Conservation (phyloP, 2,113 vertebrate genomes). For the Psephotus haematonotus region DNA sequence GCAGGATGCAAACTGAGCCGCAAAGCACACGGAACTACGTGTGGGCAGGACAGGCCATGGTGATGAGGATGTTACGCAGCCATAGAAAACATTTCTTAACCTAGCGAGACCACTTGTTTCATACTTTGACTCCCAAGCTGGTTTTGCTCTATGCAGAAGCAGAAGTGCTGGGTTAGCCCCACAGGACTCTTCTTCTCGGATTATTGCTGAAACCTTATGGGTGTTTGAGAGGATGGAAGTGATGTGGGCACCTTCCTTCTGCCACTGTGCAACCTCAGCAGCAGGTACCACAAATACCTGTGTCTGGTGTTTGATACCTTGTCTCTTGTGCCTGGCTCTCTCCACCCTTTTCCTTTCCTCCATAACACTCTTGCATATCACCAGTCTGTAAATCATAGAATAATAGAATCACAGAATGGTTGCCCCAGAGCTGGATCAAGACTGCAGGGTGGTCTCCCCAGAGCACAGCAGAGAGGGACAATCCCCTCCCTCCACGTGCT, state of each 20-base stretch:
- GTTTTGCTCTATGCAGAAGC: background rate
- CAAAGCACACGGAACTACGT: accelerated
- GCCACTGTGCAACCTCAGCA: background rate
- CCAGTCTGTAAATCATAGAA: background rate
- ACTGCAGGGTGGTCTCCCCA: background rate
- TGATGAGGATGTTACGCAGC: background rate
- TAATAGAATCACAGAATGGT: background rate
- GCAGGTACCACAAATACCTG: background rate
- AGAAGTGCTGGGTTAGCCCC: background rate
- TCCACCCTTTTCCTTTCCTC: background rate
- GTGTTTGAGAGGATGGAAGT: background rate
- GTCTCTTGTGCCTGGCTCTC: background rate
- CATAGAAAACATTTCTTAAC: background rate
- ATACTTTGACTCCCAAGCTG: background rate
- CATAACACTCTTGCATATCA: accelerated
- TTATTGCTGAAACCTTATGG: background rate
- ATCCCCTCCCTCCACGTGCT: background rate
- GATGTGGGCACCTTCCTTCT: accelerated
- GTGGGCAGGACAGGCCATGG: background rate
- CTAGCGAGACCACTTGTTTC: background rate
- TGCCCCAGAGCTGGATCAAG: background rate
- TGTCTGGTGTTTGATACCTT: background rate
- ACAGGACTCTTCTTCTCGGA: accelerated
- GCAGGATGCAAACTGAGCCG: accelerated
- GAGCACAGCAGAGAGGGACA: background rate